phyloP scores from a whole-genome alignment of 2,797 vertebrate genomes.

The Esox masquinongy region DNA sequence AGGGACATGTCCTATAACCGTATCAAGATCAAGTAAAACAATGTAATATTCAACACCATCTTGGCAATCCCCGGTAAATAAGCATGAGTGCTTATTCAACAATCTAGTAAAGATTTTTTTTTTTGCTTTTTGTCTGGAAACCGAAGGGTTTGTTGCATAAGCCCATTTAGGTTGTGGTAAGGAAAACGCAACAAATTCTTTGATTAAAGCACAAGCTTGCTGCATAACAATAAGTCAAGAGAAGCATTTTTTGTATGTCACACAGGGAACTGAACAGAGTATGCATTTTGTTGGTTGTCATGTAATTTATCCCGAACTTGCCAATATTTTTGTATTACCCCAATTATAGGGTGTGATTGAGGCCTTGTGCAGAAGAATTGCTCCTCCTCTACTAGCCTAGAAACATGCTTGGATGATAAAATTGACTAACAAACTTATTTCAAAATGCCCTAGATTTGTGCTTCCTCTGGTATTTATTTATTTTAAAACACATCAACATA shows the following conservation, averaged over 20 bases:
- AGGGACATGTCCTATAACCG: conserved; percentile 68
- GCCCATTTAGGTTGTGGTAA: conserved; percentile 51
- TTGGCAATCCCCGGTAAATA: conserved; percentile 51
- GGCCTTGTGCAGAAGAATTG: conserved; percentile 32
- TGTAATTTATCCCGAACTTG: conserved; percentile 71
- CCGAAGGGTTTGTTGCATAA: conserved; percentile 65
- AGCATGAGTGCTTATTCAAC: conserved; percentile 59
- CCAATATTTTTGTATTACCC: conserved; percentile 70
- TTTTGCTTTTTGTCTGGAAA: conserved; percentile 53
- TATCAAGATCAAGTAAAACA: conserved; percentile 62
- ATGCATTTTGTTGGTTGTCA: conserved; percentile 68
- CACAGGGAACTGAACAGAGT: conserved; percentile 65
- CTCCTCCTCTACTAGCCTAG: background rate
- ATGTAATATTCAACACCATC: conserved; percentile 47
- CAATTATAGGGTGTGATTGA: conserved; percentile 36
- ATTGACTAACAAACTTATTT: background rate
- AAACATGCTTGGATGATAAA: conserved; percentile 5
- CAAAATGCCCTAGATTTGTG: conserved; percentile 18
- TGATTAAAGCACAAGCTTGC: conserved; percentile 81
- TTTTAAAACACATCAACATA: conserved; percentile 42
- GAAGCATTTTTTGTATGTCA: conserved; percentile 69
- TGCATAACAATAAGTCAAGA: conserved; percentile 71
- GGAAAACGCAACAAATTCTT: conserved; percentile 60
- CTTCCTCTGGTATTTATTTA: conserved; percentile 29
- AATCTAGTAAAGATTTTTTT: conserved; percentile 53